Evolutionary conservation across 1,140 invertebrate genomes (phyloP).

Genomic region (Polypedilum vanderplanki): DNA sequence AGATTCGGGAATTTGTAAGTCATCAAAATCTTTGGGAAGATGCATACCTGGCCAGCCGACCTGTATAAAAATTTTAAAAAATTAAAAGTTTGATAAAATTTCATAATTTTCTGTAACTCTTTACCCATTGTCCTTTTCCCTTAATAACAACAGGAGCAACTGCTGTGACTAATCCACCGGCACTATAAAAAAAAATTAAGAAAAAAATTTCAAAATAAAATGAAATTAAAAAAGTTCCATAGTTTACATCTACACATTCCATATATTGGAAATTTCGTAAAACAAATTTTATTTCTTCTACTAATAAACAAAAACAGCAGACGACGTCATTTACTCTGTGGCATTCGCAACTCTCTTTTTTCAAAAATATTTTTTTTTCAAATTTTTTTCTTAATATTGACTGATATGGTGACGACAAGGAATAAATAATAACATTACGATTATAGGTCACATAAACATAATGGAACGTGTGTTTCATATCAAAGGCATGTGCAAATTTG

Average conservation of each 20-base stretch:
- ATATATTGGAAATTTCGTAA: background rate
- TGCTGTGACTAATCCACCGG: slow-evolving; percentile 51
- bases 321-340: background rate
- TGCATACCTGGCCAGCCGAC: slow-evolving; percentile 85
- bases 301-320: background rate
- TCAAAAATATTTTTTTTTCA: background rate
- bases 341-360: background rate
- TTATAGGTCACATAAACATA: background rate
- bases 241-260: too few species aligned
- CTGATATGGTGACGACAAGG: too few species aligned
- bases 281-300: background rate
- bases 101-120: too few species aligned
- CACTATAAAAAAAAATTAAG: background rate
- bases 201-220: background rate
- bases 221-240: background rate
- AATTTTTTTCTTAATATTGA: background rate
- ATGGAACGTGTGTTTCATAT: slow-evolving; percentile 1
- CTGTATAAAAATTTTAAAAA: too few species aligned
- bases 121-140: slow-evolving; percentile 67
- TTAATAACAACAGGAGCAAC: slow-evolving; percentile 82
- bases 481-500: background rate
- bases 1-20: slow-evolving; percentile 74
- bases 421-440: background rate
- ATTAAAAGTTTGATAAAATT: too few species aligned
- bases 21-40: slow-evolving; percentile 55